Evolutionary conservation across 2,113 vertebrate genomes (phyloP).

Genomic region (Irena cyanogastra): DNA sequence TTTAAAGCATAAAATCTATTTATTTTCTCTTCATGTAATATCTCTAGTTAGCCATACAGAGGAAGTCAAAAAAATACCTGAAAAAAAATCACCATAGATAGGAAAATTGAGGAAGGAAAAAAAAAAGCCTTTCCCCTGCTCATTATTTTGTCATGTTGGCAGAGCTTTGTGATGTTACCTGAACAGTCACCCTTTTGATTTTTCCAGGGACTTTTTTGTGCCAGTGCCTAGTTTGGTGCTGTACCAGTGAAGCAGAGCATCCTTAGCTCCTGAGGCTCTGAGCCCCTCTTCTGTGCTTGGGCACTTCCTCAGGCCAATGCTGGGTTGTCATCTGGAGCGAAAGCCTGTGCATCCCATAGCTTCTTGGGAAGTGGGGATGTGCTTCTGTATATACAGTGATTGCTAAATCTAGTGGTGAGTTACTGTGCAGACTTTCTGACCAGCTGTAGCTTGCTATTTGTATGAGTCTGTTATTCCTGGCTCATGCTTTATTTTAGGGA

Average conservation of each 20-base stretch:
- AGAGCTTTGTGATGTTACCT: background rate
- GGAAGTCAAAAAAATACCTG: background rate
- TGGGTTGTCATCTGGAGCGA: background rate
- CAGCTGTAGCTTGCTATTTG: background rate
- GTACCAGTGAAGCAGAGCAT: background rate
- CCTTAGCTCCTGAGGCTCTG: background rate
- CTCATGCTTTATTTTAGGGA: constrained; percentile 31
- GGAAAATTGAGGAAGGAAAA: background rate
- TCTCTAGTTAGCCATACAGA: background rate
- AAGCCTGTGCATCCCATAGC: background rate
- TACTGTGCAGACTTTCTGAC: background rate
- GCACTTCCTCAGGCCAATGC: background rate
- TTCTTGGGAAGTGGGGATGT: background rate
- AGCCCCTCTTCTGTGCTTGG: background rate
- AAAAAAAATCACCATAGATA: background rate
- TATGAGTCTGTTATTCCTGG: constrained; percentile 25
- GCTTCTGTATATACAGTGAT: background rate
- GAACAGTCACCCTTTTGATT: background rate
- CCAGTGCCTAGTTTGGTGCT: background rate
- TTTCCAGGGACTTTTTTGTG: background rate
- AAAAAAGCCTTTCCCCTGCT: background rate
- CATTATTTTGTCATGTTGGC: background rate
- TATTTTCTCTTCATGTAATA: background rate
- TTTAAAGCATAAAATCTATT: background rate
- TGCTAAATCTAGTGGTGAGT: background rate